Conservation (phyloP, 2,797 vertebrate species). For the Cephalopachus bancanus region DNA sequence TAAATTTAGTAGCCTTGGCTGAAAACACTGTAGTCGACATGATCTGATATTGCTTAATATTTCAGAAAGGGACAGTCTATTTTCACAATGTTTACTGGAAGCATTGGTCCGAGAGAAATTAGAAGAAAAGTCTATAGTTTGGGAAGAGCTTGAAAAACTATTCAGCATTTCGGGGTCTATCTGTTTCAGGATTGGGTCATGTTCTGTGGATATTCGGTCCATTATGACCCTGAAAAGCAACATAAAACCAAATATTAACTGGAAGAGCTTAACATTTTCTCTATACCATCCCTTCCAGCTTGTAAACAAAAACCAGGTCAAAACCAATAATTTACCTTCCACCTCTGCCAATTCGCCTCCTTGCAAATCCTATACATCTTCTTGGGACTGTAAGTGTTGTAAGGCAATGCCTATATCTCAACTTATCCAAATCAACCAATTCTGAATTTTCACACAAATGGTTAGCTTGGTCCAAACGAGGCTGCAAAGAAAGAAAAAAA, state of each 20-base stretch:
- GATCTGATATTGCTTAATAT: slow-evolving; percentile 95
- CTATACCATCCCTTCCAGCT: neutral
- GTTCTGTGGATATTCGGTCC: slow-evolving; percentile 93
- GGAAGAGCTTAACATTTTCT: slow-evolving; percentile 21
- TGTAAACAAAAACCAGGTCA: neutral
- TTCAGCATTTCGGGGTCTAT: slow-evolving; percentile 93
- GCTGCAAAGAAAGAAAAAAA: slow-evolving; percentile 87
- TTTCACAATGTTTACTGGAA: slow-evolving; percentile 92
- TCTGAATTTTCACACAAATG: slow-evolving; percentile 88
- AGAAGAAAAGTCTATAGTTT: slow-evolving; percentile 90
- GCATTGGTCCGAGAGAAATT: slow-evolving; percentile 92
- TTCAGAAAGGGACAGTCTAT: slow-evolving; percentile 93
- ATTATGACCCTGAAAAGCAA: slow-evolving; percentile 91
- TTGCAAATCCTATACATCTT: slow-evolving; percentile 93
- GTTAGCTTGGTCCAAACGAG: slow-evolving; percentile 91
- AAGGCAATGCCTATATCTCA: slow-evolving; percentile 93
- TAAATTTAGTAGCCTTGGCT: slow-evolving; percentile 91
- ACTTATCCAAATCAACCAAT: slow-evolving; percentile 90
- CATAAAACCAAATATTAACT: slow-evolving; percentile 63
- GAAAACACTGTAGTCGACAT: slow-evolving; percentile 95
- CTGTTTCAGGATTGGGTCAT: slow-evolving; percentile 92
- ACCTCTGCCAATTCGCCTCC: slow-evolving; percentile 94
- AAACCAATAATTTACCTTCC: slow-evolving; percentile 91
- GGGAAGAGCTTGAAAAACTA: slow-evolving; percentile 90
- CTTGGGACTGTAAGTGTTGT: slow-evolving; percentile 93